Conservation (phyloP, 2,797 vertebrate genomes). For the Heterohyrax brucei region DNA sequence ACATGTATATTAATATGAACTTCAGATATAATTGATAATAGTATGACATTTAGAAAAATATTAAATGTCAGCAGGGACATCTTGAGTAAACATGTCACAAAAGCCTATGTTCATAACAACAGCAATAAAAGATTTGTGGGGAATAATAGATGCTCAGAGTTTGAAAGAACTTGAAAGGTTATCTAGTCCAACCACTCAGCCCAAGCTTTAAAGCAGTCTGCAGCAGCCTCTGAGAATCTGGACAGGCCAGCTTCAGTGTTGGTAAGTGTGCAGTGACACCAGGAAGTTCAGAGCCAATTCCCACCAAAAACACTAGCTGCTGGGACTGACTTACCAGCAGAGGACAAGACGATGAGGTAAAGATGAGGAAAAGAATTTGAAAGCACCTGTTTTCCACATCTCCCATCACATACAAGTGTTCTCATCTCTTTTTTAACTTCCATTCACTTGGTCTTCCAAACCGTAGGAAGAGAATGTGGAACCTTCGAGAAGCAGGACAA, state of each 20-base stretch:
- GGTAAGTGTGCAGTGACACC: neutral
- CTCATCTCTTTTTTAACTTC: neutral
- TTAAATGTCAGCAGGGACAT: conserved; percentile 68
- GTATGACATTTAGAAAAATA: conserved; percentile 72
- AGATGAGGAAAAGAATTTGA: neutral
- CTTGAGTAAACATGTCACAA: conserved; percentile 44
- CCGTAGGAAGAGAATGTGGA: neutral
- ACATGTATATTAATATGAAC: conserved; percentile 41
- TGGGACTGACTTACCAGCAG: neutral
- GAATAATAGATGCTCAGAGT: conserved; percentile 51
- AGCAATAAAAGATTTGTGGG: conserved; percentile 14
- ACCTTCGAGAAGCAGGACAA: neutral
- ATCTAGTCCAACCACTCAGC: neutral
- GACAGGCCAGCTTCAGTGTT: neutral
- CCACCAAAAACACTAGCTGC: neutral
- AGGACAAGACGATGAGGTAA: neutral
- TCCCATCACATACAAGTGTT: neutral
- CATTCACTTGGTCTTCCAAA: neutral
- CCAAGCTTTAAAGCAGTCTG: neutral
- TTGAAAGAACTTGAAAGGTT: conserved; percentile 65
- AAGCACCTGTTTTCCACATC: neutral
- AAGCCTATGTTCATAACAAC: conserved; percentile 55
- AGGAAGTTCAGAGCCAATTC: neutral
- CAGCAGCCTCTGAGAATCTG: neutral
- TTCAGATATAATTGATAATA: conserved; percentile 62